Base-by-base conservation (phyloP, 2,797 vertebrate genomes). In the Squalus acanthias region DNA sequence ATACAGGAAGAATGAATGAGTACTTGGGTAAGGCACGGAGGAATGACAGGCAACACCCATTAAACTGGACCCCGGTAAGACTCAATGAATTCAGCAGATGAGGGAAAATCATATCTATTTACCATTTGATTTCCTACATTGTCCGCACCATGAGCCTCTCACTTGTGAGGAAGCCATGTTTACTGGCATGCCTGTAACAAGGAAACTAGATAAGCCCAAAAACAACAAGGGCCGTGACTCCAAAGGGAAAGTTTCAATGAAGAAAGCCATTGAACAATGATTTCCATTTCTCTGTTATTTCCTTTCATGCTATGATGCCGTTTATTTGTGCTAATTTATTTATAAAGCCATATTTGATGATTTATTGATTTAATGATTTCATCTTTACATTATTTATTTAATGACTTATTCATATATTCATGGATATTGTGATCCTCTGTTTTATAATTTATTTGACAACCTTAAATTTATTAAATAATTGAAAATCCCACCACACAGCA, bases 301-400 rank as follows among this genome's bases (percentile, higher is more conserved):
- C 50, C 70, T 60, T 74, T 95, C 94, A 57, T 57, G 94, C 89
- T 87, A 79, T 96, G 97, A 96, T 97, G 96, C 95, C 97, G 96
- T 98, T 98, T 97, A 98, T 97, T 97, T 97, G 97, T 97, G 96
- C 97, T 98, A 96, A 98, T 96, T 98, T 97, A 98, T 98, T 98
- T 97, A 98, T 98, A 97, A 97, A 96, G 96, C 74, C 96, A 95
- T 96, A 97, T 98, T 97, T 98, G 97, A 98, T 98, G 97, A 97
- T 97, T 96, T 97, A 97, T 97, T 96, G 97, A 97, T 98, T 98
- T 98, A 97, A 98, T 97, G 97, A 98, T 97, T 96, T 97, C 97
- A 97, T 97, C 96, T 97, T 97, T 97, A 97, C 97, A 97, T 97
- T 97, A 97, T 97, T 97, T 97, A 97, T 96, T 97, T 97, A 96